Base-by-base conservation (phyloP, 1,140 invertebrate species). In the Formica selysi region DNA sequence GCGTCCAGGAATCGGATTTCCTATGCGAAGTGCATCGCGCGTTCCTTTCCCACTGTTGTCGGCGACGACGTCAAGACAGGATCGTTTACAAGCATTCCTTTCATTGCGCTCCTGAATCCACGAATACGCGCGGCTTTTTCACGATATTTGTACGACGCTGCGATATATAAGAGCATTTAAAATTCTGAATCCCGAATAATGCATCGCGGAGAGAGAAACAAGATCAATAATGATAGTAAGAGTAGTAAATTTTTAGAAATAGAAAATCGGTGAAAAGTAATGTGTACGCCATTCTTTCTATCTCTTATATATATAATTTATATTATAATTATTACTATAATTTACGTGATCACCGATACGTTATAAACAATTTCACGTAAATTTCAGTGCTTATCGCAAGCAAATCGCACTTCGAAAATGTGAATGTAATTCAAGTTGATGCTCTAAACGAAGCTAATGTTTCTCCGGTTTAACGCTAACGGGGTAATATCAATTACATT, bases 1-100 rank as follows among this genome's bases (percentile, higher is more conserved):
- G 73, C 74, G 64, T 73, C 87, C 71, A 64, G 36, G 32, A 62
- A 87, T 86, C 44, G 86, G 86, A 73, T 86, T 89, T 89, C 62
- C 59, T 81, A 61, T 76, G 76, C 62, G 38, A 73, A 78, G 65
- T 76, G 86, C 71, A 76, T 64, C 41, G 74, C 71, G 62, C 38
- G 41, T 32, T 26, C 6, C 76, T 13, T n/a, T 13, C 5, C 11
- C 19, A 29, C 11, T 44, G 48, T 29, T 41, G 76, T 36, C 41
- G 61, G 7, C 76, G 22, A 26, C 76, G 29, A 78, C 76, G 59
- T 44, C n/a, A 48, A 64, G 26, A 51, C 85, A 61, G 78, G 61
- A 86, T 86, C 73, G 54, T 61, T 78, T 48, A 57, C 85, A 54
- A 65, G 38, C 41, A 67, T 80, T 67, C 51, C 32, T 65, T 29